Evolutionary conservation across 2,888 invertebrate genomes (phyloP), one percentile per base, ranked within the genome.

Genomic region (Macropis europaea): DNA sequence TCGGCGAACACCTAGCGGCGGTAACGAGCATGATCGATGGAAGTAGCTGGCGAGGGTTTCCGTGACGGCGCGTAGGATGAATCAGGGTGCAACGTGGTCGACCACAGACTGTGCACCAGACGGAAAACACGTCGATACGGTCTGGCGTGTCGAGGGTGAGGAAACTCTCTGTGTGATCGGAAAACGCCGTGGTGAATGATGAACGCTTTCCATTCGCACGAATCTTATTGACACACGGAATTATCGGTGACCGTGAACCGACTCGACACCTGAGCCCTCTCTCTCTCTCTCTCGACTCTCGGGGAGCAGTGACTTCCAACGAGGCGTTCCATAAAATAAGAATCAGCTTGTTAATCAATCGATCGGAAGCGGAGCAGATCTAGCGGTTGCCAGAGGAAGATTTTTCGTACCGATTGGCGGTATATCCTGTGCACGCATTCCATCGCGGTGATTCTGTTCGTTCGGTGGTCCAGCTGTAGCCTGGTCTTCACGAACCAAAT

Each of bases 401-500:
- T n/a, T 43, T 66, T 53, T 30, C 73, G 59, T 71, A 95, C 97
- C 91, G 94, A 94, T 91, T 93, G 94, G 73, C 92, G 91, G 90
- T 97, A 97, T 91, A 97, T 96, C 91, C 95, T 93, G 85, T 94
- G 93, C 78, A 97, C 94, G 88, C 96, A 96, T 89, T 97, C 93
- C 84, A 93, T 87, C 47, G 96, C 95, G 34, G 94, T 94, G 88
- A 95, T 94, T 84, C 94, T 93, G 76, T 90, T 89, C 67, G 90
- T 84, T 73, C 89, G 85, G 82, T 94, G 94, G 91, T 99, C 98
- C 86, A 99, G 92, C 90, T 99, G 99, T 67, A 99, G 92, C 73
- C 99, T 94, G 47, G 99, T 99, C 92, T 99, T 99, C 68, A 99
- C 97, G 90, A 99, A 97, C 99, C 99, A 99, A 88, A 99, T 98